Base-by-base conservation (phyloP, 2,888 invertebrate genomes). In the Ectropis crepuscularia region DNA sequence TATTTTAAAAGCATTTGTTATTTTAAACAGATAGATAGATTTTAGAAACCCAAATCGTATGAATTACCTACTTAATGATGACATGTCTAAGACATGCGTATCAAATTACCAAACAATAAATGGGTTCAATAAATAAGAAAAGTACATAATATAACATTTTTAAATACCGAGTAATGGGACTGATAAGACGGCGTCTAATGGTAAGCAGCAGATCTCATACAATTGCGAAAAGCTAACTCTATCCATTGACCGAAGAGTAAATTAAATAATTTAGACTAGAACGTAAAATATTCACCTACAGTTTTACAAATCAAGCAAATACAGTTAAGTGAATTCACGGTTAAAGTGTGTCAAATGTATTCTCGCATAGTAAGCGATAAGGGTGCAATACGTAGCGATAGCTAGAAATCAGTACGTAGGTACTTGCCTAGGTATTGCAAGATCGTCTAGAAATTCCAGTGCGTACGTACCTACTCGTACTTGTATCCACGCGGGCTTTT, bases 391-490 rank as follows among this genome's bases (percentile, higher is more conserved):
- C 53, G 58, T 59, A 61, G 55, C 59, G 61, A 53, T 65, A 53
- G 49, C 48, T 55, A 61, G 66, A 63, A 59, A 57, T 60, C 59
- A 51, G 58, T 28, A 28, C 16, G 55, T 45, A 28, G 2, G 55
- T 45, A 60, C 39, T 42, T 28, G 50, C 55, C 36, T 42, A 67
- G 43, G 55, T 67, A 63, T 53, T 53, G 59, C 74, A 70, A 79
- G 77, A 77, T 68, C 75, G 67, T 60, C 68, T 45, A 63, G 69
- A 75, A 78, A 77, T 74, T 64, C 74, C 71, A 76, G 39, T 41
- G 53, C 37, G 49, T 54, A 53, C 42, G 39, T 55, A 43, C 53
- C 6, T 39, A 48, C 28, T 7, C 28, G 10, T 11, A 12, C 16
- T 9, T 5, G 47, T 55, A 11, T 47, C 39, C 39, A 55, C 47